Conservation (phyloP, 2,797 vertebrate genomes). For the Gymnopithys bicolor region DNA sequence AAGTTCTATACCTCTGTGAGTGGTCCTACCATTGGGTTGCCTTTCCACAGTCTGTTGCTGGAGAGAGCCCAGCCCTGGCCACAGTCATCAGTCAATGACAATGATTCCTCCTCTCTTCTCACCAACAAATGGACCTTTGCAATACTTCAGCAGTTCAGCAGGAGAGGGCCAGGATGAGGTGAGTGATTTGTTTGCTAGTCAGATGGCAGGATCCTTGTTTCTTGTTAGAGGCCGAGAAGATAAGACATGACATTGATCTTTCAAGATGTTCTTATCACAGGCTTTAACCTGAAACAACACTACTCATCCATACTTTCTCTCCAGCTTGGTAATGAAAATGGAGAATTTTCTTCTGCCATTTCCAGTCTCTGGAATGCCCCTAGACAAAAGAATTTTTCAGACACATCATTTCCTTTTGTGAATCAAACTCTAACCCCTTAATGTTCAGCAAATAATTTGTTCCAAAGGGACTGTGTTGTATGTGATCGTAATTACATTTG, state of each 20-base stretch:
- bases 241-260: background rate
- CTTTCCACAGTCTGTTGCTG: background rate
- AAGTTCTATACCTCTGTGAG: background rate
- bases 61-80: background rate
- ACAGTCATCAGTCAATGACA: background rate
- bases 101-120: background rate
- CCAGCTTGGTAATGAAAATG: background rate
- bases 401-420: slow-evolving; percentile 47
- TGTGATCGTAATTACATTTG: slow-evolving; percentile 72
- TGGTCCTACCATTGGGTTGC: background rate
- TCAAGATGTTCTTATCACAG: background rate
- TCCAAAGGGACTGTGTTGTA: slow-evolving; percentile 53
- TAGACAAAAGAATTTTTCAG: slow-evolving; percentile 56
- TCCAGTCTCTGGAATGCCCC: slow-evolving; percentile 14
- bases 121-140: no score
- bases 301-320: background rate
- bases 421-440: slow-evolving; percentile 51
- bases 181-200: background rate
- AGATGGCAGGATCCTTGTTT: background rate
- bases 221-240: background rate
- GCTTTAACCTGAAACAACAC: background rate
- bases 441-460: slow-evolving; percentile 61
- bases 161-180: background rate
- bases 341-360: background rate
- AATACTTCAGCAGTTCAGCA: background rate